phyloP scores from a whole-genome alignment of 53 echinoderm and acorn worm species.

The Antedon mediterranea region DNA sequence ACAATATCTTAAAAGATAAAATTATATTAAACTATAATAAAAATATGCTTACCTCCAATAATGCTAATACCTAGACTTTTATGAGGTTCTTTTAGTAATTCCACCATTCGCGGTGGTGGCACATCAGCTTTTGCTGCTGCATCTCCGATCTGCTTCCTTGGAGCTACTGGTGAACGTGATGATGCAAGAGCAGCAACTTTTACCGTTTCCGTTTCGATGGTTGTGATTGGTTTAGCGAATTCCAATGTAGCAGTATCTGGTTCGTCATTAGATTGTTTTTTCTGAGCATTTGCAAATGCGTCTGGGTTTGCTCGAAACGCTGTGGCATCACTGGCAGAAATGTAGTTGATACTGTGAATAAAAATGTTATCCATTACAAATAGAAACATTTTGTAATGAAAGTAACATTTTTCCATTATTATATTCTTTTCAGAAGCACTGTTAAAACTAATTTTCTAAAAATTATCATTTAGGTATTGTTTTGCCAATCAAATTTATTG shows the following conservation, averaged over 20 bases:
- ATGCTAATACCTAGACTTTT: constrained; percentile 89
- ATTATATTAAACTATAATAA: too few relatives aligned
- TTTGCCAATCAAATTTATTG: too few relatives aligned
- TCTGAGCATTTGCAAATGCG: not conserved
- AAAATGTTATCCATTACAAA: not conserved
- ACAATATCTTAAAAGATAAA: too few relatives aligned
- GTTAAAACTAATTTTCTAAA: too few relatives aligned
- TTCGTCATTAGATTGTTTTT: constrained; percentile 5
- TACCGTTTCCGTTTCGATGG: constrained; percentile 9
- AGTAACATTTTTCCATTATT: too few relatives aligned
- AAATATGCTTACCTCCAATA: constrained; percentile 49
- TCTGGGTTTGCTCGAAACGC: constrained; percentile 31
- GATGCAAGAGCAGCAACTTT: constrained; percentile 12
- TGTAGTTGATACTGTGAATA: constrained; percentile 61
- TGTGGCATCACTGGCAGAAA: constrained; percentile 49
- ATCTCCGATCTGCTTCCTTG: constrained; percentile 29
- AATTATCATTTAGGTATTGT: too few relatives aligned
- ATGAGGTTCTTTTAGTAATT: constrained; percentile 46
- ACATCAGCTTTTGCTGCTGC: constrained; percentile 16
- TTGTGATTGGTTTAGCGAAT: constrained; percentile 15
- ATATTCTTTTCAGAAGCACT: too few relatives aligned
- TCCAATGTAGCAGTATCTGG: not conserved
- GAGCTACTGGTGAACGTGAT: constrained; percentile 1
- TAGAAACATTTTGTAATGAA: too few relatives aligned
- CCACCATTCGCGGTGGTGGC: constrained; percentile 30